phyloP scores from a whole-genome alignment of 2,888 invertebrate genomes.

The Pachymerium ferrugineum region DNA sequence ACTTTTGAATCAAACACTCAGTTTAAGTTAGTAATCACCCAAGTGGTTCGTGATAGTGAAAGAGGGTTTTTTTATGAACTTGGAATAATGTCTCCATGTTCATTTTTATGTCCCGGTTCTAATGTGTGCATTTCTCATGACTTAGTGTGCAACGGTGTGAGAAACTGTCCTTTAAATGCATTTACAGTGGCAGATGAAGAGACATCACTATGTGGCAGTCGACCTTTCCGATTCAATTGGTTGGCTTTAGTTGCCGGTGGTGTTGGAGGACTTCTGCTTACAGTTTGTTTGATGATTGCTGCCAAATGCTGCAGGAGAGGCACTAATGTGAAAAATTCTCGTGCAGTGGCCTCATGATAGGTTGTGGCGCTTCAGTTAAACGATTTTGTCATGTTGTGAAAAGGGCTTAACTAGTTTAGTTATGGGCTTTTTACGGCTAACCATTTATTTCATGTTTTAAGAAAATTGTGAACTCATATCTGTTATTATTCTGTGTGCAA shows the following conservation, averaged over 20 bases:
- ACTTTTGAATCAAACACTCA: constrained; percentile 67
- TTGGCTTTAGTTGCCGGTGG: constrained; percentile 59
- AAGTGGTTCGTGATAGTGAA: constrained; percentile 62
- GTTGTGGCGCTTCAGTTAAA: too few relatives aligned
- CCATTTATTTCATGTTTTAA: too few relatives aligned
- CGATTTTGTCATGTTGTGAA: not conserved
- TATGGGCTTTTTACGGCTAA: too few relatives aligned
- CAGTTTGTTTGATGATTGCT: constrained; percentile 50
- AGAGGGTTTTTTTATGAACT: constrained; percentile 28
- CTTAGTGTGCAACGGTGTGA: constrained; percentile 80
- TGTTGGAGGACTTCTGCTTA: constrained; percentile 56
- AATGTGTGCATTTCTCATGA: constrained; percentile 76
- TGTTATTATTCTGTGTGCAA: too few relatives aligned
- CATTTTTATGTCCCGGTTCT: constrained; percentile 75
- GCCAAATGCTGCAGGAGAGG: not conserved
- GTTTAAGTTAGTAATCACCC: constrained; percentile 88
- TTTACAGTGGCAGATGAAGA: constrained; percentile 37
- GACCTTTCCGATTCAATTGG: constrained; percentile 54
- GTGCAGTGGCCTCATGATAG: not conserved
- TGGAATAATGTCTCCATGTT: constrained; percentile 61
- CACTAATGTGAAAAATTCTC: not conserved
- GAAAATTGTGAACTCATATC: too few relatives aligned
- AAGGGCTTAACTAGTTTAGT: not conserved
- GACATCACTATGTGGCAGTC: constrained; percentile 38
- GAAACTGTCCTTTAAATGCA: not conserved